phyloP scores from a whole-genome alignment of 1,140 invertebrate genomes.

The Steinernema khuongi region DNA sequence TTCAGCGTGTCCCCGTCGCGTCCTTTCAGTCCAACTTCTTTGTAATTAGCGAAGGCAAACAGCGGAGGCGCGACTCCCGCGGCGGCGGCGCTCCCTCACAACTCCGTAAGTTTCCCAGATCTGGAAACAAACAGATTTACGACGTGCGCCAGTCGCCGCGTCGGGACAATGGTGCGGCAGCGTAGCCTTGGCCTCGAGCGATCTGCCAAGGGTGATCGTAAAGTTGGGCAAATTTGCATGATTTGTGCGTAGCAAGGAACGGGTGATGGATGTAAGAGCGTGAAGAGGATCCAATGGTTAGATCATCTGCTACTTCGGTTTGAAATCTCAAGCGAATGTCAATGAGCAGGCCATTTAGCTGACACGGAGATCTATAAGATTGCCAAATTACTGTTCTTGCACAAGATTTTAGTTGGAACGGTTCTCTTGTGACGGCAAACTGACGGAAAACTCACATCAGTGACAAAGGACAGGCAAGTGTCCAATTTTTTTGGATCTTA shows the following conservation, averaged over 20 bases:
- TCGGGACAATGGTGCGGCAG: background rate
- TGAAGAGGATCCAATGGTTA: background rate
- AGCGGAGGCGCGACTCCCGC: background rate
- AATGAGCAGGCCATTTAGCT: no score
- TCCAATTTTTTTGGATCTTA: no score
- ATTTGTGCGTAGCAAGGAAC: no score
- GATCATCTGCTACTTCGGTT: background rate
- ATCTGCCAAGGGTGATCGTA: background rate
- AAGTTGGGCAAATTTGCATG: background rate
- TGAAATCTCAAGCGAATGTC: no score
- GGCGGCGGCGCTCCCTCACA: background rate
- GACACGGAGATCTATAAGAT: no score
- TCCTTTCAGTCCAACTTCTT: background rate
- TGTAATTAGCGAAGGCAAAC: slow-evolving; percentile 6
- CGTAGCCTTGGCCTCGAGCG: slow-evolving; percentile 8
- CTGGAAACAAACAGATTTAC: background rate
- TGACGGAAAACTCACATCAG: no score
- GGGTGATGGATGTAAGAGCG: background rate
- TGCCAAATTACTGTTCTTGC: no score
- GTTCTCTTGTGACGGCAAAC: no score
- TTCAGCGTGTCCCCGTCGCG: background rate
- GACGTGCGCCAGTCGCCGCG: background rate
- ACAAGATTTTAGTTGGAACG: no score
- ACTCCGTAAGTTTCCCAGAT: background rate
- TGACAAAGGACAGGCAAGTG: no score